phyloP scores from a whole-genome alignment of 2,888 invertebrate species.

The Lochmaea crataegi region DNA sequence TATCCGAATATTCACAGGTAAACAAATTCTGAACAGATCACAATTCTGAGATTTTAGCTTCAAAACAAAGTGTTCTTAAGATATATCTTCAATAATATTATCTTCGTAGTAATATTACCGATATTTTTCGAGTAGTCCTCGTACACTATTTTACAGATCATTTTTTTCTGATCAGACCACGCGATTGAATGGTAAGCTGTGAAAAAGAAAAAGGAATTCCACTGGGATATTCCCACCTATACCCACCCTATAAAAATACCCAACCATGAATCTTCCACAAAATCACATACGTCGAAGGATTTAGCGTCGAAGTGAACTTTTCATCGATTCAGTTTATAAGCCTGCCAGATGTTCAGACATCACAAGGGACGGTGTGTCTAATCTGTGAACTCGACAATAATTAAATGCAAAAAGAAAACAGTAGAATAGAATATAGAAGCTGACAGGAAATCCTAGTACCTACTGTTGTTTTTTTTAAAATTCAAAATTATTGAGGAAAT shows the following conservation, averaged over 20 bases:
- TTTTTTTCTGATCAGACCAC: neutral
- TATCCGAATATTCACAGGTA: no score
- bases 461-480: no score
- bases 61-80: no score
- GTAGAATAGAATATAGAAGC: neutral
- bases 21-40: no score
- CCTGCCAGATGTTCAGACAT: conserved; percentile 27
- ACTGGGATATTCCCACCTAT: conserved; percentile 6
- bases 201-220: conserved; percentile 12
- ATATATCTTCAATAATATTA: no score
- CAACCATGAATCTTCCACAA: conserved; percentile 26
- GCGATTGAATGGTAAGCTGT: neutral
- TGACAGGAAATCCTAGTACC: neutral
- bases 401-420: conserved; percentile 26
- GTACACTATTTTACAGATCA: neutral
- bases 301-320: conserved; percentile 19
- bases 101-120: neutral
- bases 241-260: conserved; percentile 24
- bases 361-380: conserved; percentile 17
- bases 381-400: conserved; percentile 22
- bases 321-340: conserved; percentile 19
- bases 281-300: conserved; percentile 26
- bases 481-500: no score
- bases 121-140: neutral
- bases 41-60: no score